Evolutionary conservation across 2,888 invertebrate species (phyloP), one percentile per base, ranked within the genome.

Genomic region (Morinoia aosen): DNA sequence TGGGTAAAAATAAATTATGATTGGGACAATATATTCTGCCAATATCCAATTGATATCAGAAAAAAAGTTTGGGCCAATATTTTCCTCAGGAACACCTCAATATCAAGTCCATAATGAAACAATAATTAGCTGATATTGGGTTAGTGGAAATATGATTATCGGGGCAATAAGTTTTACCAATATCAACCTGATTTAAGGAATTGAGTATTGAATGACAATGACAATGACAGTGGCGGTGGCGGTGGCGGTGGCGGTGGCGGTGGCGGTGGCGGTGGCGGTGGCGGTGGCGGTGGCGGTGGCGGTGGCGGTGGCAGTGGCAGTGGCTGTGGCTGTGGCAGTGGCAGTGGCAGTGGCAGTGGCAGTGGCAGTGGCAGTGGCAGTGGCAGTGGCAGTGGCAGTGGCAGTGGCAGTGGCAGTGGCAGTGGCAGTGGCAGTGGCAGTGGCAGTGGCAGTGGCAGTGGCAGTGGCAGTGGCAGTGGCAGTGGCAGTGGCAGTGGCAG

Each of bases 221-320:
- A 57, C 64, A 39, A 25, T n/a, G 58, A 12, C 61, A 95, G 95
- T 39, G 61, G 95, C 61, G 76, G 95, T 88, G 61, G 95, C 61
- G 76, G 90, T 88, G 61, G 95, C 61, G 56, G 95, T 95, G 61
- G 95, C 95, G 56, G 95, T 95, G 61, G 95, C 61, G 56, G 95
- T 95, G 61, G 95, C 61, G 76, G 88, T 88, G 61, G 95, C 61
- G 56, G 95, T 95, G 61, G 95, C 61, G 56, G 95, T 95, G 11
- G 95, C 61, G 56, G 95, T 95, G 61, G 95, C 61, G 58, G 61
- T 33, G 95, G 56, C 56, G 33, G 56, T 95, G 61, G 95, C 61
- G 48, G 95, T 95, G 95, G 56, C 61, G 33, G 95, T 95, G 95
- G 61, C 95, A 61, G 95, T 64, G 95, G 95, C 61, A 48, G 61